Evolutionary conservation across 2,888 invertebrate species (phyloP).

Genomic region (Alloplasta piceator): DNA sequence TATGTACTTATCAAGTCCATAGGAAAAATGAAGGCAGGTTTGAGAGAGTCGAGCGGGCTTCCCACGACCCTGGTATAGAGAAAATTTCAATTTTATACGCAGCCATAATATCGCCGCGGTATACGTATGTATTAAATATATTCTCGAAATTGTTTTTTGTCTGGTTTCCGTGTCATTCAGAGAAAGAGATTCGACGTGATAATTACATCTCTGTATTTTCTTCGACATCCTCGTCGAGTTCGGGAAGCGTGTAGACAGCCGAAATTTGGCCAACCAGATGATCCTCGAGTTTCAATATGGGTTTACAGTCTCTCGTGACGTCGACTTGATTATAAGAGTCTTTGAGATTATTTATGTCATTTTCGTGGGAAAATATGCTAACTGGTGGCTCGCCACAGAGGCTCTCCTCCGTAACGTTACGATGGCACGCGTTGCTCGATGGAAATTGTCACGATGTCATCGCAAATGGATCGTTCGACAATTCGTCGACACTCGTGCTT

Average conservation of each 20-base stretch:
- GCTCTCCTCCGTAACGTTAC: conserved; percentile 80
- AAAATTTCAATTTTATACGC: conserved; percentile 21
- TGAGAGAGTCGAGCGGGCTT: conserved; percentile 14
- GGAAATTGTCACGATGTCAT: conserved; percentile 91
- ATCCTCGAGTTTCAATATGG: conserved; percentile 81
- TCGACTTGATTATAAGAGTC: conserved; percentile 82
- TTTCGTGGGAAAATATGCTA: conserved; percentile 81
- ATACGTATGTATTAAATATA: too few species aligned
- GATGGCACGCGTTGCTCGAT: conserved; percentile 79
- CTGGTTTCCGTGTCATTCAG: not conserved
- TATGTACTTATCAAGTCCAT: not conserved
- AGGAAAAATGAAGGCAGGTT: not conserved
- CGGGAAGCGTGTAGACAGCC: conserved; percentile 81
- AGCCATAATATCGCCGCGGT: too few species aligned
- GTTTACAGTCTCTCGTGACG: conserved; percentile 82
- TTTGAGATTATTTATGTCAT: conserved; percentile 82
- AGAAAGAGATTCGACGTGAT: not conserved
- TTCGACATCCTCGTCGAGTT: conserved; percentile 81
- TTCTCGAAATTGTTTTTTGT: not conserved
- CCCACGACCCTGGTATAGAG: not conserved
- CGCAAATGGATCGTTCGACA: conserved; percentile 87
- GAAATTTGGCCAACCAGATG: conserved; percentile 76
- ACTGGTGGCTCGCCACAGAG: conserved; percentile 80
- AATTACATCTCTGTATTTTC: conserved; percentile 82
- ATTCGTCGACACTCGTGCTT: conserved; percentile 88